phyloP scores from a whole-genome alignment of 1,140 invertebrate species.

The Phthorimaea operculella region DNA sequence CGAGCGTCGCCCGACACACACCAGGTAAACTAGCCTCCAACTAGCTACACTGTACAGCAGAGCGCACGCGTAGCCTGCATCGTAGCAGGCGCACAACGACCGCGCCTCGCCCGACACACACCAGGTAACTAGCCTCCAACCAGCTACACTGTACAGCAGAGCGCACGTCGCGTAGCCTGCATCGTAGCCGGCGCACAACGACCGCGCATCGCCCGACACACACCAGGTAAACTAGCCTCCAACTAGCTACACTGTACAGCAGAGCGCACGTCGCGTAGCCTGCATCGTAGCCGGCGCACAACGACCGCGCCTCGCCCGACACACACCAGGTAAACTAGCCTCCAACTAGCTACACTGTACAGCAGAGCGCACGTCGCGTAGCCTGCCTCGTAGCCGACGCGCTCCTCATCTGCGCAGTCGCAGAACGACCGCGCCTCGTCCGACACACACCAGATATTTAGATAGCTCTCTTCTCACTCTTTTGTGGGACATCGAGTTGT shows the following conservation, averaged over 20 bases:
- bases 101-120: slow-evolving; percentile 57
- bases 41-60: slow-evolving; percentile 82
- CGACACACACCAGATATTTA: slow-evolving; percentile 63
- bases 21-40: slow-evolving; percentile 34
- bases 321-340: slow-evolving; percentile 64
- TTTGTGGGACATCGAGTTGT: too few relatives aligned
- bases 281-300: slow-evolving; percentile 59
- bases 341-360: too few relatives aligned
- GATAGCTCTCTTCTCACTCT: too few relatives aligned
- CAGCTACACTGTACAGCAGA: too few relatives aligned
- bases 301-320: slow-evolving; percentile 52
- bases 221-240: too few relatives aligned
- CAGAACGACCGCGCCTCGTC: slow-evolving; percentile 53
- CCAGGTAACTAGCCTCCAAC: too few relatives aligned
- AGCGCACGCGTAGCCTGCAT: slow-evolving; percentile 74
- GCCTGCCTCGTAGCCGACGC: slow-evolving; percentile 79
- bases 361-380: too few relatives aligned
- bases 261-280: slow-evolving; percentile 79
- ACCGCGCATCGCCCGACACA: slow-evolving; percentile 78
- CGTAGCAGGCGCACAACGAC: slow-evolving; percentile 55
- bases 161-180: slow-evolving; percentile 79
- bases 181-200: slow-evolving; percentile 79
- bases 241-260: too few relatives aligned
- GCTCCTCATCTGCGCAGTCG: slow-evolving; percentile 74
- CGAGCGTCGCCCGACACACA: slow-evolving; percentile 74